These are phyloP conservation scores for Chrysemys picta DNA, from an alignment of 2,113 vertebrate genomes.

Conservation along the genomic window DNA sequence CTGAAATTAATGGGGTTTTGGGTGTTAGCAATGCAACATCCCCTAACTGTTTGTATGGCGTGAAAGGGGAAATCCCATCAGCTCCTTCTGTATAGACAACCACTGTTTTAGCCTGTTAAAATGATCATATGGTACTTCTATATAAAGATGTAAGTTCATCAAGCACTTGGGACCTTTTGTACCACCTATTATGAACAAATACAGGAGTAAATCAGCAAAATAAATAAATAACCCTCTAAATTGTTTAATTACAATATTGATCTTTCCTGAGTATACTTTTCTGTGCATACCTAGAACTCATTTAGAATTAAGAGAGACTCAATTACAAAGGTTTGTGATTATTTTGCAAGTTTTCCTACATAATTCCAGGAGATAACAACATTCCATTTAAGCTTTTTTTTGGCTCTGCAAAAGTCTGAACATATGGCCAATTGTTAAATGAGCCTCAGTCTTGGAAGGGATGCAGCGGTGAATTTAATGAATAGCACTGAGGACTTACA, in stretches of 20 bases:
- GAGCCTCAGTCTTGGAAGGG: slow-evolving; percentile 62
- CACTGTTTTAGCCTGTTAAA: background rate
- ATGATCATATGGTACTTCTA: background rate
- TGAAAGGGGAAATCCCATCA: background rate
- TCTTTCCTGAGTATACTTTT: background rate
- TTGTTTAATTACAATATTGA: background rate
- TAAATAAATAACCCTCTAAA: background rate
- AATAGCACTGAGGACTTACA: slow-evolving; percentile 26
- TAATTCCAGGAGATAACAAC: slow-evolving; percentile 28
- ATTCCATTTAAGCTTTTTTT: slow-evolving; percentile 46
- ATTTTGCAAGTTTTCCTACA: background rate
- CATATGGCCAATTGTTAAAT: slow-evolving; percentile 65
- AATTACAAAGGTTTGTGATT: background rate
- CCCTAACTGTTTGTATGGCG: background rate
- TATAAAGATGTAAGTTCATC: background rate
- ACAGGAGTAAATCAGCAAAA: background rate
- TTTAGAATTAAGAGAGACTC: background rate
- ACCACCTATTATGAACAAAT: background rate
- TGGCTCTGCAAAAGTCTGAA: slow-evolving; percentile 25
- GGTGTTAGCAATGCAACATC: background rate
- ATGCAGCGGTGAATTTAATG: slow-evolving; percentile 14
- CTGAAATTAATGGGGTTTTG: background rate
- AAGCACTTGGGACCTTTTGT: background rate
- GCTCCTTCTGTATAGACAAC: background rate
- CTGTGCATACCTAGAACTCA: background rate